Evolutionary conservation across 2,888 invertebrate species (phyloP), one percentile per base, ranked within the genome.

Genomic region (Melieria omissa): DNA sequence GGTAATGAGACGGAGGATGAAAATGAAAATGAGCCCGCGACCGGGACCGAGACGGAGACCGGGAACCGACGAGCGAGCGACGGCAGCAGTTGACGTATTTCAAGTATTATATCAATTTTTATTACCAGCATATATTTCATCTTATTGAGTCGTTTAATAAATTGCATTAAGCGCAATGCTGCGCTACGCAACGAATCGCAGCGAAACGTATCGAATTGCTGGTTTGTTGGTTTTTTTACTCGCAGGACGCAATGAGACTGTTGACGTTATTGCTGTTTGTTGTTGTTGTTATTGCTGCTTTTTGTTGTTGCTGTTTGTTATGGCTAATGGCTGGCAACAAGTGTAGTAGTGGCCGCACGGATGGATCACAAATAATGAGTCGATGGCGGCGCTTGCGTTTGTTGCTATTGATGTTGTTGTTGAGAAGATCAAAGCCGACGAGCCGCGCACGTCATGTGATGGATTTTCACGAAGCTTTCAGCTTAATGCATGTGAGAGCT

Each of bases 41-140:
- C 57, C 62, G 44, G 9, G 57, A 63, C 57, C 61, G 46, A 70
- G 60, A 52, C 44, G 52, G 64, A 45, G 42, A 63, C 58, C 63
- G 64, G 42, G 42, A 63, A 58, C 63, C 62, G 65, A 61, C 62
- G 42, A 8, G 42, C 61, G 44, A 57, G 4, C 58, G 62, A 60
- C 9, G 41, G 45, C 41, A 58, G 62, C 52, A 70, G 72, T 69
- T 66, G 73, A 67, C 65, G 66, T 74, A 75, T 77, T 82, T 81
- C 78, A 80, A 78, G 80, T 79, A 81, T 84, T 82, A 82, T 82
- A 84, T 80, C 80, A 83, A 79, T 84, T 84, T 80, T 84, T 84
- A 84, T 84, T 78, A 78, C 80, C 74, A 75, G 78, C 83, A 84
- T 84, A 83, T 84, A 84, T 84, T 84, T 83, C 82, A 83, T 83